Conservation (phyloP, 2,113 vertebrate species). For the Eretmochelys imbricata region DNA sequence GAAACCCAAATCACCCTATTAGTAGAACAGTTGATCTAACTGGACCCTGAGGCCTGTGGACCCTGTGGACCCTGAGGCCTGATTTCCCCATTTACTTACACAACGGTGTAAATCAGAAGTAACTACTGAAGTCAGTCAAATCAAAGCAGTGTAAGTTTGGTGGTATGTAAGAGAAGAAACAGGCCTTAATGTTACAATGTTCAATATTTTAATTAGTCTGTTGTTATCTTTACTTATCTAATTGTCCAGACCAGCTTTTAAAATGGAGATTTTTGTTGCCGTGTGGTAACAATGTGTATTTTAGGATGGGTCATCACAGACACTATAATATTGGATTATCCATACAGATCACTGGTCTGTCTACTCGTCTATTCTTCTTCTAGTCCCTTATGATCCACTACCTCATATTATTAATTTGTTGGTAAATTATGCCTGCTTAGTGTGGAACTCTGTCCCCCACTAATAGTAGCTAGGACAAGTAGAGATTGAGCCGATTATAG, state of each 20-base stretch:
- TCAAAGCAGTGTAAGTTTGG: background rate
- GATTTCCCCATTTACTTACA: background rate
- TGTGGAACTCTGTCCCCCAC: background rate
- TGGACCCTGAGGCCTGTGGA: background rate
- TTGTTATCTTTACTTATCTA: constrained; percentile 42
- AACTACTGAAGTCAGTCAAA: constrained; percentile 18
- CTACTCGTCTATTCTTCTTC: background rate
- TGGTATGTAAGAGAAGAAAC: background rate
- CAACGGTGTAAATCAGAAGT: constrained; percentile 11
- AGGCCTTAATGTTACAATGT: constrained; percentile 12
- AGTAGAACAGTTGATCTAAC: background rate
- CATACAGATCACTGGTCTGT: background rate
- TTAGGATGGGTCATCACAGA: constrained; percentile 18
- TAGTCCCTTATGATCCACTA: background rate
- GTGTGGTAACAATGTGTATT: constrained; percentile 34
- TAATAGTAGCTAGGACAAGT: background rate
- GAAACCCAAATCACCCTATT: constrained; percentile 6
- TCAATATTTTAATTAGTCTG: constrained; percentile 35
- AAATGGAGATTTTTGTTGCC: constrained; percentile 23
- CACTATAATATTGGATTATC: background rate
- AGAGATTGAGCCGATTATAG: background rate
- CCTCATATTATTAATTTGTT: background rate
- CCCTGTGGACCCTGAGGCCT: background rate
- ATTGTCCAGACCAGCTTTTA: constrained; percentile 31
- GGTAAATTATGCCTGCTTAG: background rate